Base-by-base conservation (phyloP, 2,888 invertebrate species). In the Scelioninae gen. 1 region DNA sequence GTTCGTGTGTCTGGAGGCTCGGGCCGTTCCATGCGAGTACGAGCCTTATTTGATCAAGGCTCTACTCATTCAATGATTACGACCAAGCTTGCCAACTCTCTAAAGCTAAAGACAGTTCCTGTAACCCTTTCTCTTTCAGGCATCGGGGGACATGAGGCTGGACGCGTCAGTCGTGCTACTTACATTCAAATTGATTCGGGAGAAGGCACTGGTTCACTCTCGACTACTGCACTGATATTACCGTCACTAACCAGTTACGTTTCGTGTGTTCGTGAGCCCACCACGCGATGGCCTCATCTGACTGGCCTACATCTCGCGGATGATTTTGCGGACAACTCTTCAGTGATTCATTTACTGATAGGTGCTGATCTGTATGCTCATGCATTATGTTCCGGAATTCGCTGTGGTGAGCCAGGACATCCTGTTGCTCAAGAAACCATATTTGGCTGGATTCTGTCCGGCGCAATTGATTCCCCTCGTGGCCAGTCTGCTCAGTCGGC, bases 1-100 rank as follows among this genome's bases (percentile, higher is more conserved):
- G 40, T 71, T 0, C 6, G 32, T 13, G 51, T 71, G 7, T 38
- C 60, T 16, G 31, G 34, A 16, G 8, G 15, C 7, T 47, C 34
- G 2, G 38, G 45, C 13, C 49, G 71, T 2, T 23, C 40, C 7
- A 8, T 60, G 11, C n/a, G 23, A 16, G 60, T 71, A 9, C 47
- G 71, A 6, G 71, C 58, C 0, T 23, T 72, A 0, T 29, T 72
- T 4, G 71, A 71, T 71, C 47, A 71, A 49, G 60, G 49, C 0
- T 58, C 71, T 0, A 71, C 71, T 1, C 60, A 62, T 13, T 62
- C 60, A 0, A 43, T 62, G 10, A 51, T 72, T 10, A 43, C 62
- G 6, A 60, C 38, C 8, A n/a, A 72, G n/a, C 23, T 53, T 10
- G 29, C n/a, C 4, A 53, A 53, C n/a, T 31, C 10, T 0, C 23